Evolutionary conservation across 1,140 invertebrate genomes (phyloP).

Genomic region (Polyergus mexicanus): DNA sequence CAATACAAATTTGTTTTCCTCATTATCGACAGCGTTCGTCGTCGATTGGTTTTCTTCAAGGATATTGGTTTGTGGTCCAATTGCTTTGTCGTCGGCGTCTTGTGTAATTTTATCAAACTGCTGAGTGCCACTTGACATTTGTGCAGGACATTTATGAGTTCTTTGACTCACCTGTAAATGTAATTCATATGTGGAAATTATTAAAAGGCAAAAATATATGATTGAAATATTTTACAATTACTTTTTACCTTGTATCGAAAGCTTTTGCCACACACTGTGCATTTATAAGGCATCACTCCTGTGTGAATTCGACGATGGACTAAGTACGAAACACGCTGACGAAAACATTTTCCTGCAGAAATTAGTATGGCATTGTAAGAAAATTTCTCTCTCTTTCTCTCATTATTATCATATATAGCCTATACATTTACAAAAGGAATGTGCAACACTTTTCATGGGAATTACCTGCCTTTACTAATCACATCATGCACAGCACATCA

Average conservation of each 20-base stretch:
- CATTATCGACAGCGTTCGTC: conserved; percentile 54
- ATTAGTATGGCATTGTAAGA: conserved; percentile 44
- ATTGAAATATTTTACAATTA: conserved; percentile 27
- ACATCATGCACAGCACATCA: conserved; percentile 70
- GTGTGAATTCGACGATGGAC: conserved; percentile 95
- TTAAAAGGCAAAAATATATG: not conserved
- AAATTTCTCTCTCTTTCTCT: not conserved
- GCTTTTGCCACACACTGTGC: conserved; percentile 92
- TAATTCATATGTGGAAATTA: not conserved
- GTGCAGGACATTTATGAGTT: conserved; percentile 92
- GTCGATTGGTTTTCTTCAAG: conserved; percentile 54
- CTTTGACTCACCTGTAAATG: conserved; percentile 90
- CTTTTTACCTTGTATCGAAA: conserved; percentile 93
- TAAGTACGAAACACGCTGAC: conserved; percentile 94
- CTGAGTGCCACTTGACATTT: conserved; percentile 87
- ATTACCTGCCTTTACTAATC: conserved; percentile 61
- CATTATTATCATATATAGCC: not conserved
- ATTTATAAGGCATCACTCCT: conserved; percentile 94
- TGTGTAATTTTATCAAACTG: conserved; percentile 82
- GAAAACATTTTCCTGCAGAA: conserved; percentile 93
- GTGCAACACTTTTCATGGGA: conserved; percentile 9
- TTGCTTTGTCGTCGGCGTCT: conserved; percentile 30
- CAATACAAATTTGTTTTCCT: conserved; percentile 82
- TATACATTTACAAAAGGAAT: not conserved
- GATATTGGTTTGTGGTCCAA: conserved; percentile 23